phyloP scores from a whole-genome alignment of 2,888 invertebrate genomes.

The Digitonthophagus gazella region DNA sequence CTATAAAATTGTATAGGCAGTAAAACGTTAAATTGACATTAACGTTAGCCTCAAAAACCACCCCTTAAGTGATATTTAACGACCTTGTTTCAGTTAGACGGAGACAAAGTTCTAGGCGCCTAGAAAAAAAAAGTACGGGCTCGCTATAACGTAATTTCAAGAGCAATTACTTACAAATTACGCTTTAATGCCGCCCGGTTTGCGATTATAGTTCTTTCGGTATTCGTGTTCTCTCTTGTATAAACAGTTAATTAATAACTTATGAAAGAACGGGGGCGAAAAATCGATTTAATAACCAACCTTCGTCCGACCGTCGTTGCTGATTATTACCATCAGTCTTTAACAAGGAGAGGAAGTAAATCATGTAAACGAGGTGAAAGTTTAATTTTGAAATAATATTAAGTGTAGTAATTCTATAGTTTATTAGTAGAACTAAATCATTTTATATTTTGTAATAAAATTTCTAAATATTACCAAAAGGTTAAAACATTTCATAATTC shows the following conservation, averaged over 20 bases:
- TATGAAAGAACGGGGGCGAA: neutral
- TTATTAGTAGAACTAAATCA: no score
- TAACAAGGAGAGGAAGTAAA: neutral
- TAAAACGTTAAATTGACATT: neutral
- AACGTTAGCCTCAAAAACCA: neutral
- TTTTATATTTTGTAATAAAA: no score
- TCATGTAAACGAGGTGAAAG: neutral
- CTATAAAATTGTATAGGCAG: neutral
- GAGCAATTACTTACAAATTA: neutral
- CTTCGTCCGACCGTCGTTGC: neutral
- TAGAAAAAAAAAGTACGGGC: neutral
- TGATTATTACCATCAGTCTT: neutral
- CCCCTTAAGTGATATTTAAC: neutral
- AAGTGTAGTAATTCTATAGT: no score
- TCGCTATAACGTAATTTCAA: neutral
- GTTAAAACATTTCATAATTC: no score
- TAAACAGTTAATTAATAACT: neutral
- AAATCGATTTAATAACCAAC: neutral
- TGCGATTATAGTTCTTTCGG: neutral
- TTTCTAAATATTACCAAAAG: no score
- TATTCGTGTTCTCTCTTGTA: neutral
- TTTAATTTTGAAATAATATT: neutral
- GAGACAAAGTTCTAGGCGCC: neutral
- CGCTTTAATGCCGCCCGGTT: neutral
- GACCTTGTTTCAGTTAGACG: neutral